phyloP scores from a whole-genome alignment of 92 coral and sea anemone genomes.

The Heliopora coerulea region DNA sequence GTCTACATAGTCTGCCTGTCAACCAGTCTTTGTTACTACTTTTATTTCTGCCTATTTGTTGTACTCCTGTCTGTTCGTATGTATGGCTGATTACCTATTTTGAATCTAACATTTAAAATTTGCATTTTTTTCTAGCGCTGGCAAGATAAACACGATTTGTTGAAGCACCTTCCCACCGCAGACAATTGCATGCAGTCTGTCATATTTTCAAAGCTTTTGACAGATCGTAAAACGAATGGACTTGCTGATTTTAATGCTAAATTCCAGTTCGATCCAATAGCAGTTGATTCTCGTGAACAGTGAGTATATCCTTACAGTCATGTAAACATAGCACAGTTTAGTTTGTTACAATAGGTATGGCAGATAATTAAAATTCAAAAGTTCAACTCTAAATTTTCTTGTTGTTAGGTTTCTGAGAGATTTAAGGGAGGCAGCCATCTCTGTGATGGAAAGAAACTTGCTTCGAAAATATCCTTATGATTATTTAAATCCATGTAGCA shows the following conservation, averaged over 20 bases:
- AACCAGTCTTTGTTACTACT: no score
- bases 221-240: constrained; percentile 77
- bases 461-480: constrained; percentile 82
- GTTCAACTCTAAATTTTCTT: no score
- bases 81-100: not conserved
- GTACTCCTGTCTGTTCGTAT: not conserved
- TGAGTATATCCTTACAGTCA: constrained; percentile 32
- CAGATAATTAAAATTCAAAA: no score
- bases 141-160: constrained; percentile 73
- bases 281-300: constrained; percentile 74
- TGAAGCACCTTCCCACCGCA: constrained; percentile 81
- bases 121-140: constrained; percentile 56
- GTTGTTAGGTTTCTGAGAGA: constrained; percentile 79
- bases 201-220: constrained; percentile 69
- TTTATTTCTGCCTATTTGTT: not conserved
- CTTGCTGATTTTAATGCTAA: constrained; percentile 68
- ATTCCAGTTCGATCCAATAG: constrained; percentile 74
- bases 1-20: not conserved
- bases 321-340: no score
- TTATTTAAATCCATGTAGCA: constrained; percentile 80
- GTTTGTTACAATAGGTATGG: no score
- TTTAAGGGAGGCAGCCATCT: constrained; percentile 69
- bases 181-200: constrained; percentile 71
- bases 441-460: constrained; percentile 80
- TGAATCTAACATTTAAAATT: not conserved